Conservation (phyloP, 2,888 invertebrate species). For the Salticus scenicus region DNA sequence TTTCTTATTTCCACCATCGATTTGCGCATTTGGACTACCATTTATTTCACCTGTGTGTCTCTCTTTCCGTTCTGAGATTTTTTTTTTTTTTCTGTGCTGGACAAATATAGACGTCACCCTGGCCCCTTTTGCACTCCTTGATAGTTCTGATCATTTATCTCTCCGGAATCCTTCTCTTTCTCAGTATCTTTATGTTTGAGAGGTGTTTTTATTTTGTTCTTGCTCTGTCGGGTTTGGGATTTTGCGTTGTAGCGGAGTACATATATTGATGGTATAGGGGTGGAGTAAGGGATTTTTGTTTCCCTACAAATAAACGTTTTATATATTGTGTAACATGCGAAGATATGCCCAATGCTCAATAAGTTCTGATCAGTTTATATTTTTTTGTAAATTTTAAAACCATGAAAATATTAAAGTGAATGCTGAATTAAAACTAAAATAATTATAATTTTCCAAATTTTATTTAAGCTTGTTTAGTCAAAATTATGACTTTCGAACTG, state of each 20-base stretch:
- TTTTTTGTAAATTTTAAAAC: no score
- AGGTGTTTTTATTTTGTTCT: background rate
- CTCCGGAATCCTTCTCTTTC: background rate
- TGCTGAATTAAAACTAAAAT: no score
- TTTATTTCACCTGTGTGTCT: constrained; percentile 62
- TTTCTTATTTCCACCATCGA: constrained; percentile 62
- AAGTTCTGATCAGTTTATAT: no score
- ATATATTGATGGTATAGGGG: background rate
- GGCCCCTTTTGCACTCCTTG: constrained; percentile 58
- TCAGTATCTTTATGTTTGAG: background rate
- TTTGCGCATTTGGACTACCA: constrained; percentile 65
- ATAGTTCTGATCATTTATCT: constrained; percentile 61
- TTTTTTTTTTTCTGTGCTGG: constrained; percentile 30
- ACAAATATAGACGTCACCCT: constrained; percentile 58
- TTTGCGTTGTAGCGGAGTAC: background rate
- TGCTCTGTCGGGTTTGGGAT: background rate
- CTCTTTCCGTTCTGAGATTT: constrained; percentile 27
- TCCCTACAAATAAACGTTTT: no score
- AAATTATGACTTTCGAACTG: no score
- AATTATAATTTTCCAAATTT: no score
- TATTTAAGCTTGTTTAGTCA: no score
- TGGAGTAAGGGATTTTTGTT: background rate
- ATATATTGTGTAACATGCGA: no score
- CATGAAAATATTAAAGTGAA: no score
- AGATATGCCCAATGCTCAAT: no score